A percentile compares a stretch with the other conserved stretches of the same genome.
Evolutionary conservation across 2,888 invertebrate genomes (phyloP).

Genomic region (Ochropleura leucogaster): DNA sequence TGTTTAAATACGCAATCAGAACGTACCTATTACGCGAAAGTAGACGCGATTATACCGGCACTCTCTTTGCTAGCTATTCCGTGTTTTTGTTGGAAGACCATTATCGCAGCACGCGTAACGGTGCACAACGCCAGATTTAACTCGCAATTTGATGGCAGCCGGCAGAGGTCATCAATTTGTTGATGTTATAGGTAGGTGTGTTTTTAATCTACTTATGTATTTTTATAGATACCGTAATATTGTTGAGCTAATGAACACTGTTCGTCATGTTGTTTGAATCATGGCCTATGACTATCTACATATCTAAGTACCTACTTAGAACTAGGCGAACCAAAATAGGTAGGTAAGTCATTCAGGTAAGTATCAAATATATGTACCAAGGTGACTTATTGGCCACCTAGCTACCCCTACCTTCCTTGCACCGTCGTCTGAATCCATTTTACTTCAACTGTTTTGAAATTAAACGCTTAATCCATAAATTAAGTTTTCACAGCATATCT

Average conservation of each 20-base stretch:
- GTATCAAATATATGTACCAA: not conserved
- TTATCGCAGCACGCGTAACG: conserved; percentile 71
- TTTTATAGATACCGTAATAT: not conserved
- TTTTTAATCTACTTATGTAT: conserved; percentile 16
- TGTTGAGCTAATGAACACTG: not conserved
- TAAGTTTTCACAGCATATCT: not conserved
- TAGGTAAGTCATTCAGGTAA: not conserved
- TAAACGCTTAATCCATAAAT: conserved; percentile 6
- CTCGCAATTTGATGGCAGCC: conserved; percentile 63
- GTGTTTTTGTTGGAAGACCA: conserved; percentile 60
- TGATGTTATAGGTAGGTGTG: conserved; percentile 7
- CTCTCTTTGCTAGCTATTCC: conserved; percentile 28
- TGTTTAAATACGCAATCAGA: not conserved
- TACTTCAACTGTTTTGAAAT: not conserved
- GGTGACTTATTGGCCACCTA: not conserved
- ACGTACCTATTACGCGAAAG: not conserved
- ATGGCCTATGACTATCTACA: not conserved
- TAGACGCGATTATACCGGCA: not conserved
- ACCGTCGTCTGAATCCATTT: too few species aligned
- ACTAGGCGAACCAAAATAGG: not conserved
- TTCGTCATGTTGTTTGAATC: not conserved
- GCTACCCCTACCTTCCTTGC: not conserved
- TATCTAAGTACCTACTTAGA: not conserved
- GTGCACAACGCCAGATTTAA: conserved; percentile 66
- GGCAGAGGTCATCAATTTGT: conserved; percentile 55